Evolutionary conservation across 2,797 vertebrate genomes (phyloP), one percentile per base, ranked within the genome.

Genomic region (Benthosema pterotum): DNA sequence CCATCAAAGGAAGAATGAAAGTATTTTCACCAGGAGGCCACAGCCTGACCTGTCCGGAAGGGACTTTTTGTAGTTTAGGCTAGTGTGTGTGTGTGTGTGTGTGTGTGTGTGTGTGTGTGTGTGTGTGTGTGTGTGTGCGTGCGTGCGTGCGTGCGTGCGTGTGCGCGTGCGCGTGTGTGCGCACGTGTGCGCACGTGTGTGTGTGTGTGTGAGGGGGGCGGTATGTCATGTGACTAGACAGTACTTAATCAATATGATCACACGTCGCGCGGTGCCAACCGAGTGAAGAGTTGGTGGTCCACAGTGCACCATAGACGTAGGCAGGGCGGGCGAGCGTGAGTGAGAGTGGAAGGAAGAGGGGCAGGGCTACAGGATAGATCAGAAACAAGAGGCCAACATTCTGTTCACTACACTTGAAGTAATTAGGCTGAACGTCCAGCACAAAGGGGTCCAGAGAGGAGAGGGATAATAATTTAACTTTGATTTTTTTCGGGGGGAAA

Each of bases 211-310:
- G 22, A 3, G 22, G 3, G 22, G 3, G 22, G 5, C 22, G 4
- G 19, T 25, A 5, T 25, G 47, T 54, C 92, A 93, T 64, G 78
- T 93, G 90, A 86, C 87, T 14, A 43, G 51, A 54, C 70, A 68
- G 81, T 89, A 91, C 88, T 38, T 90, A 89, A 91, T 78, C 77
- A 81, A 75, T 48, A 57, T 60, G 3, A 57, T 55, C 75, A 32
- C 75, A 71, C 58, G 76, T 65, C 68, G 57, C 65, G 65, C 72
- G 65, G 86, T 58, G 77, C 64, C 82, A 83, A 84, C 84, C 79
- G 67, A 80, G 75, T 5, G 5, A 25, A 25, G 22, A 25, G 22
- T 25, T 25, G 22, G 22, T n/a, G n/a, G 28, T 32, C 28, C 28
- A 32, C 5, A 25, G 25, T 25, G 2, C 25, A 25, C 25, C 8